A percentile compares a stretch with the other conserved stretches of the same genome.
Conservation (phyloP, 2,797 vertebrate genomes). For the Rhynchotus rufescens region DNA sequence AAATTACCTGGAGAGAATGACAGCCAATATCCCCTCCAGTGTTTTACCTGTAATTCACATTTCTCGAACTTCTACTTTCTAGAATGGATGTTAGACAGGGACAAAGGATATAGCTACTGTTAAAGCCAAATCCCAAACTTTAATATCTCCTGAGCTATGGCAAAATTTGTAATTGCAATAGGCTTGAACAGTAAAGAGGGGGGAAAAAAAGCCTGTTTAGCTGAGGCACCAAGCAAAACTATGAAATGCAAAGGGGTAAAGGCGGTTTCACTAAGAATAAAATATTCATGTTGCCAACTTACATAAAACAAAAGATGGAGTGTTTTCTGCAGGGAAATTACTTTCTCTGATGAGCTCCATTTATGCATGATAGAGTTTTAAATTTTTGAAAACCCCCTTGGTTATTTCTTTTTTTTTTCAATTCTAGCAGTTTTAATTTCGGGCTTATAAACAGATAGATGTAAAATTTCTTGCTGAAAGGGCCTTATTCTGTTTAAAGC, state of each 20-base stretch:
- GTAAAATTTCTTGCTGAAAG: slow-evolving; percentile 79
- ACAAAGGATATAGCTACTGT: background rate
- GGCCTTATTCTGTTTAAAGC: slow-evolving; percentile 74
- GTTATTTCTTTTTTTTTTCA: slow-evolving; percentile 82
- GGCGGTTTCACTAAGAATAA: slow-evolving; percentile 79
- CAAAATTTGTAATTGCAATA: slow-evolving; percentile 55
- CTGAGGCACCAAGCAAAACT: slow-evolving; percentile 52
- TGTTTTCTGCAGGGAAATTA: slow-evolving; percentile 86
- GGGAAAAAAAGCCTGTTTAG: slow-evolving; percentile 46
- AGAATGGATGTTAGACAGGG: background rate
- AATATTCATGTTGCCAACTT: slow-evolving; percentile 87
- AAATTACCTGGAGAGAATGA: background rate
- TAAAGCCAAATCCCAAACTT: slow-evolving; percentile 18
- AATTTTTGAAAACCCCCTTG: slow-evolving; percentile 86
- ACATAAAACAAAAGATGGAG: slow-evolving; percentile 87
- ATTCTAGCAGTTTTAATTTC: slow-evolving; percentile 82
- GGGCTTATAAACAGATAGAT: slow-evolving; percentile 80
- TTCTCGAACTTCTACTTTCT: background rate
- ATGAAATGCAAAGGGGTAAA: slow-evolving; percentile 73
- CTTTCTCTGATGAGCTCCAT: slow-evolving; percentile 84
- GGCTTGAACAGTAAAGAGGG: slow-evolving; percentile 56
- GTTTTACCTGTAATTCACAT: background rate
- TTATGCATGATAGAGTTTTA: slow-evolving; percentile 87
- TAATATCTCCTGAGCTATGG: slow-evolving; percentile 6
- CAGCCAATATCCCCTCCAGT: background rate